Percentiles rank a stretch among this genome's conserved stretches.
These are phyloP conservation scores for Morpho helenor DNA, from an alignment of 2,888 invertebrate genomes.

Conservation along the genomic window DNA sequence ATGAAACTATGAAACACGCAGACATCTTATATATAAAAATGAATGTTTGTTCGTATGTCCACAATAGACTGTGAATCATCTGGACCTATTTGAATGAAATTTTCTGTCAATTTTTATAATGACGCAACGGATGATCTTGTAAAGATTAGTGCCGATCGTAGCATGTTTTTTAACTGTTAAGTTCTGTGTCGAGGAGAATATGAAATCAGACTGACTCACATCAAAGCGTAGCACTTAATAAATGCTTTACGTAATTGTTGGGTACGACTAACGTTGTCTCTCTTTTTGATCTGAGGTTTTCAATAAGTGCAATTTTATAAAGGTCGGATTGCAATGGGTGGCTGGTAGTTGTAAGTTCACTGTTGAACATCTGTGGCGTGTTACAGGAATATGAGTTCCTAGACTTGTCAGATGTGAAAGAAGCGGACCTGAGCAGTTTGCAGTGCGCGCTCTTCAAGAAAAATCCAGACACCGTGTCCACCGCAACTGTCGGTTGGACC, in stretches of 20 bases:
- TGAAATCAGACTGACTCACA: too few species aligned
- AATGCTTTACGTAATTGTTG: too few species aligned
- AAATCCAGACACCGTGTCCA: conserved; percentile 49
- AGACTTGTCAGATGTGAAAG: conserved; percentile 86
- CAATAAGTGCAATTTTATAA: conserved; percentile 10
- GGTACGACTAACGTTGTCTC: too few species aligned
- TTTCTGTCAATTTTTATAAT: neutral
- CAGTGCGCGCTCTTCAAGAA: conserved; percentile 79
- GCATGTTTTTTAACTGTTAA: too few species aligned
- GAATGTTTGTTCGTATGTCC: too few species aligned
- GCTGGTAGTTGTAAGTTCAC: conserved; percentile 20
- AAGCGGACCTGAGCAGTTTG: conserved; percentile 82
- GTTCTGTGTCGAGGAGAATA: too few species aligned
- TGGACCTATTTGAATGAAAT: neutral
- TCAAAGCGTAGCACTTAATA: too few species aligned
- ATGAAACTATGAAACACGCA: too few species aligned
- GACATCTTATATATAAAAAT: too few species aligned
- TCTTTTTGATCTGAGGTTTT: neutral
- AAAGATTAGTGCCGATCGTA: too few species aligned
- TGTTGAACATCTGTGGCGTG: conserved; percentile 48
- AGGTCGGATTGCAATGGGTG: conserved; percentile 26
- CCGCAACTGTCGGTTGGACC: conserved; percentile 48
- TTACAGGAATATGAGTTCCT: conserved; percentile 85
- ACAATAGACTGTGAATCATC: too few species aligned
- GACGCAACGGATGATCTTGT: too few species aligned